A percentile compares a stretch with the other conserved stretches of the same genome.
Conservation (phyloP, 2,888 invertebrate genomes). For the Lithophane ornitopus region DNA sequence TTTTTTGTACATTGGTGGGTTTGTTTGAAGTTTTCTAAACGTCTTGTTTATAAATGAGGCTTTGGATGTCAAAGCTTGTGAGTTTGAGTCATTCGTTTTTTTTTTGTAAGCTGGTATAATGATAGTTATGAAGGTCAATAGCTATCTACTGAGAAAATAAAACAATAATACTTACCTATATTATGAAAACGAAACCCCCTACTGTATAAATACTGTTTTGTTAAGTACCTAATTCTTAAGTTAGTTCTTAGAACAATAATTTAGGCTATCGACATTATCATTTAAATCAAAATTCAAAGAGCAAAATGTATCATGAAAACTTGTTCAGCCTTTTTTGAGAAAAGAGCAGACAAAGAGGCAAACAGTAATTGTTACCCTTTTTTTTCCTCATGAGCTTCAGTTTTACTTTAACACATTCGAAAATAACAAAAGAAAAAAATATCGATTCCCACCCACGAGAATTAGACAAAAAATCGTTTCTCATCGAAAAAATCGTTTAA, state of each 20-base stretch:
- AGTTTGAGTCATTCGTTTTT: background rate
- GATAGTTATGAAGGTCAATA: conserved; percentile 15
- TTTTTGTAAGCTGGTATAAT: background rate
- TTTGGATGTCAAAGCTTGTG: background rate
- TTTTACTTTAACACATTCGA: background rate
- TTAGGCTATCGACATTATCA: background rate
- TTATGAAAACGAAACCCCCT: background rate
- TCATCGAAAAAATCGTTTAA: conserved; percentile 74
- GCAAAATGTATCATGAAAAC: background rate
- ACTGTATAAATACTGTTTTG: background rate
- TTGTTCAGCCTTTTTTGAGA: conserved; percentile 1
- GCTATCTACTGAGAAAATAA: conserved; percentile 1
- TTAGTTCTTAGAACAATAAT: background rate
- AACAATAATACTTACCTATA: background rate
- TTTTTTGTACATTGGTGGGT: conserved; percentile 4
- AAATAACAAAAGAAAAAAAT: conserved; percentile 25
- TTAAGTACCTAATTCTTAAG: background rate
- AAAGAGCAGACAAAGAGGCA: background rate
- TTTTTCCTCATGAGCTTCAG: conserved; percentile 1
- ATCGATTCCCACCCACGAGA: conserved; percentile 64
- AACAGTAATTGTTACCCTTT: conserved; percentile 22
- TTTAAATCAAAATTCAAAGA: background rate
- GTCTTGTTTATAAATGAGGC: background rate
- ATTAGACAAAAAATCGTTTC: conserved; percentile 74
- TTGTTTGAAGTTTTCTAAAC: background rate